A percentile compares a stretch with the other conserved stretches of the same genome.
phyloP scores from a whole-genome alignment of 2,888 invertebrate genomes.

The Cryptus viduatorius region DNA sequence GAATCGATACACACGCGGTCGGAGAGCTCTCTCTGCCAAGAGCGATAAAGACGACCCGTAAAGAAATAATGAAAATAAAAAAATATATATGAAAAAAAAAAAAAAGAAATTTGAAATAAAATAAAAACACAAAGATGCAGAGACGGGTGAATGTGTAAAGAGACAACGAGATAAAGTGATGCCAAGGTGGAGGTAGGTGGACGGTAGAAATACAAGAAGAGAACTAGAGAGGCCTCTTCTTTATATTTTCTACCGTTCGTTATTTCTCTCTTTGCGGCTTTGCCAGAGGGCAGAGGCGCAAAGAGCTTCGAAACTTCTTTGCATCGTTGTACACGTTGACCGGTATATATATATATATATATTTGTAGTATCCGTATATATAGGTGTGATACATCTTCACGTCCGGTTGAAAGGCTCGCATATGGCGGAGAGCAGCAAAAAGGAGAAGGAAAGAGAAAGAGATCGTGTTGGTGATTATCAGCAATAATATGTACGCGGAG shows the following conservation, averaged over 20 bases:
- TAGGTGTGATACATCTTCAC: constrained; percentile 61
- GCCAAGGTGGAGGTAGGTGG: constrained; percentile 18
- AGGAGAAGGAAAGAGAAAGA: constrained; percentile 46
- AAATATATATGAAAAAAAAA: not conserved
- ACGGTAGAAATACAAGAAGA: constrained; percentile 37
- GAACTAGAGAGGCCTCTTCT: not conserved
- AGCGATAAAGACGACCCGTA: constrained; percentile 49
- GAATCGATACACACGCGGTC: constrained; percentile 45
- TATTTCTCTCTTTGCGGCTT: not conserved
- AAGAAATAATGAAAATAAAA: constrained; percentile 21
- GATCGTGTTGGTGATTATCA: constrained; percentile 70
- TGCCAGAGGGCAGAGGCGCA: constrained; percentile 10
- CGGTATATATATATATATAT: not conserved
- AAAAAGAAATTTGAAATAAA: not conserved
- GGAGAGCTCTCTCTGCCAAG: constrained; percentile 28
- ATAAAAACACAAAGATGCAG: not conserved
- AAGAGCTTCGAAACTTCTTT: constrained; percentile 41
- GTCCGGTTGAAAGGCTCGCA: constrained; percentile 52
- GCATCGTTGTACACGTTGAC: constrained; percentile 29
- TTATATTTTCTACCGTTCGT: not conserved
- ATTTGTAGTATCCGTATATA: not conserved
- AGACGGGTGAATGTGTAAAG: constrained; percentile 46
- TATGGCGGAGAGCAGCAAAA: constrained; percentile 8
- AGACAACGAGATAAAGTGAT: constrained; percentile 60
- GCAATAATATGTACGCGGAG: constrained; percentile 63